Evolutionary conservation across 1,140 invertebrate species (phyloP).

Genomic region (Caenorhabditis latens): DNA sequence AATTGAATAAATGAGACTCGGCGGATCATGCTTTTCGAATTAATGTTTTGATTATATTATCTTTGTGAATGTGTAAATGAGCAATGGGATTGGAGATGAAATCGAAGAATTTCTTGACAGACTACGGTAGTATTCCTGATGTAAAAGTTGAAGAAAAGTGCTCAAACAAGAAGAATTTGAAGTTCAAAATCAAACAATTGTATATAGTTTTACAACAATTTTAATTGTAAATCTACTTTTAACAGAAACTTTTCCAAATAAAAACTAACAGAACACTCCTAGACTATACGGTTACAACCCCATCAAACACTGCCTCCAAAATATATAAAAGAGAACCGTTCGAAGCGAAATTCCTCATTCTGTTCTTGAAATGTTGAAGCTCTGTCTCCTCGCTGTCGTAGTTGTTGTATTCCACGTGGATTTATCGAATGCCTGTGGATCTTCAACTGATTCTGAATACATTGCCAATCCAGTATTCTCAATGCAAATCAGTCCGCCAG

Average conservation of each 20-base stretch:
- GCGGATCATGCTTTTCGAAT: neutral
- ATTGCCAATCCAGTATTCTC: slow-evolving; percentile 48
- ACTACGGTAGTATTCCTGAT: slow-evolving; percentile 11
- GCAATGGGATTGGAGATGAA: neutral
- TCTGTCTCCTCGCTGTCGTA: slow-evolving; percentile 13
- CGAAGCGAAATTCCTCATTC: neutral
- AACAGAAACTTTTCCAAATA: neutral
- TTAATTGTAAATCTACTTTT: neutral
- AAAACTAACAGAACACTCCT: slow-evolving; percentile 50
- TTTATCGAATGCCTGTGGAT: slow-evolving; percentile 1
- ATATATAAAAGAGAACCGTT: neutral
- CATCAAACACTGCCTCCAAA: neutral
- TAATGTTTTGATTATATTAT: slow-evolving; percentile 40
- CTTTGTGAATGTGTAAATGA: slow-evolving; percentile 7
- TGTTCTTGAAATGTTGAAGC: slow-evolving; percentile 24
- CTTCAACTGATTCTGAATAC: slow-evolving; percentile 25
- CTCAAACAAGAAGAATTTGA: neutral
- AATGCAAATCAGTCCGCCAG: slow-evolving; percentile 55
- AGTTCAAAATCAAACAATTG: slow-evolving; percentile 18
- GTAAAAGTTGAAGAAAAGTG: neutral
- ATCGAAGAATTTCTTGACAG: neutral
- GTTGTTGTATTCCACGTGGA: neutral
- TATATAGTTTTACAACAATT: slow-evolving; percentile 31
- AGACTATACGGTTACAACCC: slow-evolving; percentile 50
- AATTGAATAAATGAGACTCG: neutral